These are phyloP conservation scores for Onychostoma macrolepis DNA, from an alignment of 2,113 vertebrate species.

Conservation along the genomic window DNA sequence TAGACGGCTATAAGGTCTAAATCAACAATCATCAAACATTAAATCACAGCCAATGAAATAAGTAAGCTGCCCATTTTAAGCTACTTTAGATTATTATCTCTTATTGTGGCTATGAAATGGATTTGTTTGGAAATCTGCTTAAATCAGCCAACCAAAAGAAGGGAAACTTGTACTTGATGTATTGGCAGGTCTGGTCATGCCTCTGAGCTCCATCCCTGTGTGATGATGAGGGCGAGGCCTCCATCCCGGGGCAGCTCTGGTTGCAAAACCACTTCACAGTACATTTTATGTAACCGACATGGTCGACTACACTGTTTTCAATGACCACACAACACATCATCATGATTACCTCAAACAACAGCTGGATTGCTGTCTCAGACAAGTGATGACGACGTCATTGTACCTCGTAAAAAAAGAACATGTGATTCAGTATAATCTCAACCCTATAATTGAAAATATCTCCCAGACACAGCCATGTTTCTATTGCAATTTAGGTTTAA, in stretches of 20 bases:
- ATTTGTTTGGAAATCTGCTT: constrained; percentile 3
- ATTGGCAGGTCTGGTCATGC: constrained; percentile 53
- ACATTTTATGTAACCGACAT: not conserved
- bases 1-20: not conserved
- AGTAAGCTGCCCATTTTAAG: not conserved
- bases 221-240: not conserved
- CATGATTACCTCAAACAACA: constrained; percentile 44
- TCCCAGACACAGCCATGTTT: not conserved
- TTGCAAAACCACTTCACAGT: not conserved
- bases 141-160: not conserved
- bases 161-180: constrained; percentile 43
- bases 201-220: not conserved
- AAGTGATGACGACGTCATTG: constrained; percentile 39
- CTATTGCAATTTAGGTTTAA: not conserved
- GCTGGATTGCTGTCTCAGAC: constrained; percentile 15
- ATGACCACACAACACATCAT: constrained; percentile 23
- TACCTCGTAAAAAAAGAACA: not conserved
- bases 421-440: not conserved
- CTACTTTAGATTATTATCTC: not conserved
- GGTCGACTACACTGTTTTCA: constrained; percentile 17
- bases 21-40: no score
- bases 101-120: constrained; percentile 11
- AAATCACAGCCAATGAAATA: not conserved
- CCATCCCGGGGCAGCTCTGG: not conserved
- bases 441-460: not conserved